Evolutionary conservation across 2,797 vertebrate species (phyloP).

Genomic region (Setipinna tenuifilis): DNA sequence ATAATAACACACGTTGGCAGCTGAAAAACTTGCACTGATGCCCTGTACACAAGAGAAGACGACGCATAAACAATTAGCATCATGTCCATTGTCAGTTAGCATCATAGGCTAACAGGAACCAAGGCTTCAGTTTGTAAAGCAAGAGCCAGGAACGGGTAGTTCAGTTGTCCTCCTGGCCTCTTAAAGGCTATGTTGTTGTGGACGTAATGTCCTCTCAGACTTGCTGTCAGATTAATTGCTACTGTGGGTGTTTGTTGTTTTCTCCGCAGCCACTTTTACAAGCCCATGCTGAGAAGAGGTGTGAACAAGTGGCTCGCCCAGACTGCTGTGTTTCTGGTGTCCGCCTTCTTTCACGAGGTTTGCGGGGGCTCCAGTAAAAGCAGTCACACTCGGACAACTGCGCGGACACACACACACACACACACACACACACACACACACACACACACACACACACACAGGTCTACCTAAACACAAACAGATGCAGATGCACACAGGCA

Average conservation of each 20-base stretch:
- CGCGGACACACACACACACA: neutral
- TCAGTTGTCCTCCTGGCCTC: neutral
- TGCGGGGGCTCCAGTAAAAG: conserved; percentile 34
- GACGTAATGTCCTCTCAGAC: neutral
- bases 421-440: neutral
- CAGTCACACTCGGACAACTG: neutral
- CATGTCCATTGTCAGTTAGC: neutral
- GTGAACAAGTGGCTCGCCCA: conserved; percentile 75
- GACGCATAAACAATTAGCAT: neutral
- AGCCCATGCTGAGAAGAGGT: conserved; percentile 81
- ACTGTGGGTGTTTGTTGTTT: conserved; percentile 25
- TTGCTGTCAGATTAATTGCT: neutral
- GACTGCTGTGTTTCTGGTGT: conserved; percentile 82
- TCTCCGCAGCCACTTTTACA: conserved; percentile 86
- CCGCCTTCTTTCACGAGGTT: conserved; percentile 94
- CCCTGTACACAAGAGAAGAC: neutral
- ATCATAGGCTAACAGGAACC: neutral
- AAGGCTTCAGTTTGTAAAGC: neutral
- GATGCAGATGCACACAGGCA: too few relatives aligned
- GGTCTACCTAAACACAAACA: too few relatives aligned
- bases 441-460: neutral
- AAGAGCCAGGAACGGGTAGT: neutral
- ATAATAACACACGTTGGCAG: neutral
- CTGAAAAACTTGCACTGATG: neutral
- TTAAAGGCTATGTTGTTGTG: neutral